These are phyloP conservation scores for Leuctra nigra DNA, from an alignment of 2,888 invertebrate species.

Conservation along the genomic window DNA sequence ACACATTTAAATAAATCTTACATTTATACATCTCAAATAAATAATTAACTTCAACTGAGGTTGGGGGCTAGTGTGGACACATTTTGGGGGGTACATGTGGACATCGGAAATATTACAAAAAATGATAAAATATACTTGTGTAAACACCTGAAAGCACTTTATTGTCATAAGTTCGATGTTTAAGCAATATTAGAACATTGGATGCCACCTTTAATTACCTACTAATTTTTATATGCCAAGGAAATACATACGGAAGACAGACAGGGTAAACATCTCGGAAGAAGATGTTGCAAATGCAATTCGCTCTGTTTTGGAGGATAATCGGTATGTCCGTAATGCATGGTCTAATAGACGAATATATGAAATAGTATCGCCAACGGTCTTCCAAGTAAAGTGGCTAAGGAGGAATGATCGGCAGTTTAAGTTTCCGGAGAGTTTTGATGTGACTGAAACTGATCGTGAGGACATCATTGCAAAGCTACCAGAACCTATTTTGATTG, in stretches of 20 bases:
- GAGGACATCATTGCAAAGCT: neutral
- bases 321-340: neutral
- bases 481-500: slow-evolving; percentile 5
- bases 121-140: neutral
- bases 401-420: slow-evolving; percentile 4
- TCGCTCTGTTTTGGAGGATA: neutral
- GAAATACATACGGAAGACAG: neutral
- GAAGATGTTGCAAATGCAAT: neutral
- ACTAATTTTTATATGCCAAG: neutral
- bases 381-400: slow-evolving; percentile 10
- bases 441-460: slow-evolving; percentile 7
- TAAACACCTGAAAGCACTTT: neutral
- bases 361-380: too few species aligned
- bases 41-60: too few species aligned
- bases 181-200: neutral
- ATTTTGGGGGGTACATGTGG: neutral
- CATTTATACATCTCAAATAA: too few species aligned
- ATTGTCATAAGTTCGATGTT: neutral
- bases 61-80: neutral
- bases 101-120: neutral
- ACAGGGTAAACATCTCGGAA: neutral
- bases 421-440: slow-evolving; percentile 4
- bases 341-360: too few species aligned
- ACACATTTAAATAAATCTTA: too few species aligned
- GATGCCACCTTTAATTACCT: neutral